Base-by-base conservation (phyloP, 2,888 invertebrate genomes). In the Dynastes grantii region DNA sequence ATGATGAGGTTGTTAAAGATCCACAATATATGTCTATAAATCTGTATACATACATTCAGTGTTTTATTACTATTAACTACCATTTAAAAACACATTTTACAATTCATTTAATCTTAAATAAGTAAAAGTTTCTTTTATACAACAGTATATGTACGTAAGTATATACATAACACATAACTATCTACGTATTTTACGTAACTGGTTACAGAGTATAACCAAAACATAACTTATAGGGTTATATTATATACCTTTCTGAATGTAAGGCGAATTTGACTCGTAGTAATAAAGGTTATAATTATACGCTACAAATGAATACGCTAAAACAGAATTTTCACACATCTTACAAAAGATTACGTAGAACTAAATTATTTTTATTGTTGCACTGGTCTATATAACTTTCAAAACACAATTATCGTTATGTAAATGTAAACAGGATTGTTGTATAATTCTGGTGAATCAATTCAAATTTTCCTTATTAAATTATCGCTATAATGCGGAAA, bases 251-350 rank as follows among this genome's bases (percentile, higher is more conserved):
- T 45, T 32, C 32, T 45, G 45, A 45, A 45, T 45, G 11, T 11
- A 8, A 45, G 2, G 45, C 45, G 45, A 45, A 8, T 45, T 45
- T 6, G 45, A 45, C 45, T 45, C 45, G 45, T 45, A 8, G 45
- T 11, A 8, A 8, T 45, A 45, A 45, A 45, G 45, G 45, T 45
- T 45, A 8, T 45, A 32, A 63, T 32, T 32, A 63, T 63, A 13
- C 63, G 11, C 29, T 51, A 2, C 68, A 51, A 51, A 68, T 68
- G 51, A 68, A 68, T 68, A 51, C 65, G 16, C 16, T n/a, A n/a
- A 22, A 65, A 65, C 51, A 49, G 22, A 51, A 22, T 68, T 68
- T 68, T 68, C 68, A 68, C 68, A 68, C 63, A 13, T 63, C 5
- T 63, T 63, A 13, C 29, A 13, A 32, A 63, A 63, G 13, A 32